A percentile compares a stretch with the other conserved stretches of the same genome.
These are phyloP conservation scores for Agrilus planipennis DNA, from an alignment of 1,140 invertebrate species.

Conservation along the genomic window DNA sequence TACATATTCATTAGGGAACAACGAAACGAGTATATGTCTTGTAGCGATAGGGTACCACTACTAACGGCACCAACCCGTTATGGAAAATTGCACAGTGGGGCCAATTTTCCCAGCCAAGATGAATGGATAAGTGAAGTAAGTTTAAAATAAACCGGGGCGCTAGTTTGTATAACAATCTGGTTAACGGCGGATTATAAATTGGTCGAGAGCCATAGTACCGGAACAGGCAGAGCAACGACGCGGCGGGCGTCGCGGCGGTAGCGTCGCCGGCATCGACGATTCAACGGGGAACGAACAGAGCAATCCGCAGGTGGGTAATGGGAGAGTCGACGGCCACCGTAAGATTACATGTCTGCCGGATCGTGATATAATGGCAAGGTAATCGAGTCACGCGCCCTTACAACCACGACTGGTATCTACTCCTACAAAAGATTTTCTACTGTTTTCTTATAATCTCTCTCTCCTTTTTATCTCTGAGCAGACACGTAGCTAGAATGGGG, in stretches of 20 bases:
- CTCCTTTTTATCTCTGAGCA: too few species aligned
- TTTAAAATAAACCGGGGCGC: constrained; percentile 9
- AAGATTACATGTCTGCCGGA: constrained; percentile 28
- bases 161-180: constrained; percentile 20
- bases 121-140: constrained; percentile 8
- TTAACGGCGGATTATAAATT: constrained; percentile 19
- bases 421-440: too few species aligned
- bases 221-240: too few species aligned
- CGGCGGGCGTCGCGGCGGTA: neutral
- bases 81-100: constrained; percentile 6
- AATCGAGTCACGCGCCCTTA: constrained; percentile 31
- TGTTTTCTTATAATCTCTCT: too few species aligned
- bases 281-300: too few species aligned
- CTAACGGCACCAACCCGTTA: too few species aligned
- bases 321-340: constrained; percentile 18
- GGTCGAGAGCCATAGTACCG: too few species aligned
- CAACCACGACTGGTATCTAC: too few species aligned
- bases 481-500: too few species aligned
- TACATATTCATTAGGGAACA: too few species aligned
- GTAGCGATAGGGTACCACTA: too few species aligned
- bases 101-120: constrained; percentile 4
- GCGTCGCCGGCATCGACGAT: neutral
- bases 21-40: too few species aligned
- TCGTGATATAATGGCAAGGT: constrained; percentile 26
- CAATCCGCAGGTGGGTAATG: constrained; percentile 19